Base-by-base conservation (phyloP, 2,888 invertebrate species). In the Dicranocentrus wangi region DNA sequence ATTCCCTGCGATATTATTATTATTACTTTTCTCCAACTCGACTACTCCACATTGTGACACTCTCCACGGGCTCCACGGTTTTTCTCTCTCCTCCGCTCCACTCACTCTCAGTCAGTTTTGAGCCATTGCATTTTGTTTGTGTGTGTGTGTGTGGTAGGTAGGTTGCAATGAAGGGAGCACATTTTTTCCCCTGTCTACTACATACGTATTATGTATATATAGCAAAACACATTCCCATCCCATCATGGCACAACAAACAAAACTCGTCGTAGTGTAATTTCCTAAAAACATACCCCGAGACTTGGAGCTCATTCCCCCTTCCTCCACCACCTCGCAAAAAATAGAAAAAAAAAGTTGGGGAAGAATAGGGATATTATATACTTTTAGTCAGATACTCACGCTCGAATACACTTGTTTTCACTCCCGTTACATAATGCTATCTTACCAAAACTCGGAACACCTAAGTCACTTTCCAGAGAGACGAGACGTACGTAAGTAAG, bases 171-270 rank as follows among this genome's bases (percentile, higher is more conserved):
- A 75, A 75, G 66, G 25, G 47, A n/a, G 43, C 60, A 27, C 47
- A 60, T 25, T 15, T n/a, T n/a, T n/a, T n/a, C n/a, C n/a, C n/a
- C n/a, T n/a, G n/a, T n/a, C n/a, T n/a, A n/a, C n/a, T 27, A 19
- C 51, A 72, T 28, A 47, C 47, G 47, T 47, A 47, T 47, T 10
- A 47, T 47, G 15, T 47, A 28, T 27, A 19, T 47, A 61, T 53
- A 32, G 47, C 23, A 25, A 61, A 69, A 76, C 68, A 43, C 42
- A 58, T 66, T 75, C 66, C 60, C 28, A 42, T 43, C 43, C 17
- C 68, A 58, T 76, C 68, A 58, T 32, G 68, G 61, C 61, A 77
- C 69, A 77, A 60, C 77, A 77, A 77, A 27, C 60, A 77, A 77
- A 77, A 69, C 61, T 68, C 51, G 32, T n/a, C n/a, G n/a, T n/a